phyloP scores from a whole-genome alignment of 2,888 invertebrate genomes.

The Proisotoma minuta region DNA sequence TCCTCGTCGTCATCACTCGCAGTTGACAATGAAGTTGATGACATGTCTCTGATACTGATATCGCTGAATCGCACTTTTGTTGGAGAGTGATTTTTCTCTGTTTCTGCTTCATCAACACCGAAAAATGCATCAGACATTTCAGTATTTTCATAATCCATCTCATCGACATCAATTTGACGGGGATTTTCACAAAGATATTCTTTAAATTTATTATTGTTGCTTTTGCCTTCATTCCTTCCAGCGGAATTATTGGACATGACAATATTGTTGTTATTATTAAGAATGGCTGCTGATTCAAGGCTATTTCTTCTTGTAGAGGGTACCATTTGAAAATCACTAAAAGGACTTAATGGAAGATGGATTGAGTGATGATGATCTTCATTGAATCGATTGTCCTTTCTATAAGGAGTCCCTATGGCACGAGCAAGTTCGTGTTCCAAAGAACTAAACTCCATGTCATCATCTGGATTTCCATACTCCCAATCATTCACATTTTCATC shows the following conservation, averaged over 20 bases:
- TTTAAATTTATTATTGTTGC: neutral
- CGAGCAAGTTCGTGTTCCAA: conserved; percentile 40
- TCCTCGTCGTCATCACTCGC: conserved; percentile 29
- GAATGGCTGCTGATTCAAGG: neutral
- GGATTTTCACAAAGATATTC: conserved; percentile 9
- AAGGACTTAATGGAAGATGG: conserved; percentile 3
- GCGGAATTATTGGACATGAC: neutral
- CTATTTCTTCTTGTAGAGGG: conserved; percentile 5
- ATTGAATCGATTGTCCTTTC: conserved; percentile 5
- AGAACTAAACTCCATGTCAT: conserved; percentile 40
- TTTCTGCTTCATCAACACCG: conserved; percentile 16
- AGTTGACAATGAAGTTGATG: neutral
- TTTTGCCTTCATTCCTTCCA: neutral
- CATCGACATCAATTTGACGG: conserved; percentile 21
- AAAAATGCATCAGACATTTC: conserved; percentile 39
- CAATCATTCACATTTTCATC: conserved; percentile 21
- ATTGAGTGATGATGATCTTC: neutral
- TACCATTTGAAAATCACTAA: neutral
- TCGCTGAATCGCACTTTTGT: neutral
- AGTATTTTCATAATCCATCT: conserved; percentile 33
- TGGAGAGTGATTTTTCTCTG: neutral
- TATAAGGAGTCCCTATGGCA: conserved; percentile 36
- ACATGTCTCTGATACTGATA: neutral
- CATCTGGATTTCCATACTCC: conserved; percentile 29
- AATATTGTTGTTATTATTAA: neutral